Evolutionary conservation across 2,888 invertebrate species (phyloP), one percentile per base, ranked within the genome.

Genomic region (Octonoba sinensis): DNA sequence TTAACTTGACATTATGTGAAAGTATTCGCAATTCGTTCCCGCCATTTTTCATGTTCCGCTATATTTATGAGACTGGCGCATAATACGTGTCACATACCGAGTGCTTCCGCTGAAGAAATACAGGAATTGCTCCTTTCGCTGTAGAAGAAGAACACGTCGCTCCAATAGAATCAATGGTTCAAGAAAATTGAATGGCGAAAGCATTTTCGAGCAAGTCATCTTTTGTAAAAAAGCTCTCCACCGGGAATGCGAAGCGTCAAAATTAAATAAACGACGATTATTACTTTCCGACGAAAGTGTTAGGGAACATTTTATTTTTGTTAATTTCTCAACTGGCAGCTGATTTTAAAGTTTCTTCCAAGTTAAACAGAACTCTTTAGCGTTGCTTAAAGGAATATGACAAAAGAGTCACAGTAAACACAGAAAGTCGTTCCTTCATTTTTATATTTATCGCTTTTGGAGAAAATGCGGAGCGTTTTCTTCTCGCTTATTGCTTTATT

Each of bases 211-310:
- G 18, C 4, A 3, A 18, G 18, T n/a, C 16, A 18, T 51, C 51
- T 51, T 51, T 51, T 51, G 18, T 11, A 51, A 51, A 51, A n/a
- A 51, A n/a, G 16, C 12, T 18, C 11, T 51, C 16, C n/a, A 13
- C 16, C 51, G 18, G 51, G 3, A 51, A 16, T 3, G 51, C 51
- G 11, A 51, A 51, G 18, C 18, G 51, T 3, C 51, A 51, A 8
- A 51, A 51, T n/a, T n/a, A 18, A 18, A 51, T 51, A 51, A 51
- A 51, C 18, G 16, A 51, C 51, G 51, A 51, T 51, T 51, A 51
- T 51, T 51, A 18, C 51, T 51, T 51, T 51, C 11, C n/a, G 51
- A n/a, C 51, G 51, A 51, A 8, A n/a, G 16, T 16, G 18, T n/a
- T 16, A 51, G 18, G 18, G 51, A 51, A 51, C 51, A 51, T 27